phyloP scores from a whole-genome alignment of 2,113 vertebrate species.

The Benitochromis conjunctus region DNA sequence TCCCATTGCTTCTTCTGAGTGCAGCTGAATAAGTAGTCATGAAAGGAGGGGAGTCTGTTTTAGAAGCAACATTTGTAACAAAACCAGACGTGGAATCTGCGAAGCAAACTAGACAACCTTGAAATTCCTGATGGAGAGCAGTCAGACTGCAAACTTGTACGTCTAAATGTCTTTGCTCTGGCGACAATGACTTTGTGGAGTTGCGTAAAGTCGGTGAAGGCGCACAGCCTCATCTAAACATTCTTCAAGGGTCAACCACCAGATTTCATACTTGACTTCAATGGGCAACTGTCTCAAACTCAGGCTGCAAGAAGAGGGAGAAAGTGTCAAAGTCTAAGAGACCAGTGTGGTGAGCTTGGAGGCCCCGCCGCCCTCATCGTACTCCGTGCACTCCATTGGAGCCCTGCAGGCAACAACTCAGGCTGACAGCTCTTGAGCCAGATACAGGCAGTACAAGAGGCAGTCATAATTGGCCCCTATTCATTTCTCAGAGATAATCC shows the following conservation, averaged over 20 bases:
- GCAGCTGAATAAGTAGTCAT: neutral
- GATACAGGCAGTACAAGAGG: slow-evolving; percentile 51
- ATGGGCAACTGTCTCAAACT: slow-evolving; percentile 36
- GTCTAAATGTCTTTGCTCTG: neutral
- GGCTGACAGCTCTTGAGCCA: slow-evolving; percentile 58
- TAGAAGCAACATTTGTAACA: slow-evolving; percentile 3
- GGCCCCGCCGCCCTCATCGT: neutral
- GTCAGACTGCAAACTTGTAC: neutral
- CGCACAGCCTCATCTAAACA: neutral
- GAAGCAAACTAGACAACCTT: slow-evolving; percentile 23
- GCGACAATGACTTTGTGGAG: neutral
- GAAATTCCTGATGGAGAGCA: slow-evolving; percentile 40
- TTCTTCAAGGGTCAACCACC: neutral
- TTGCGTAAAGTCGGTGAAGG: neutral
- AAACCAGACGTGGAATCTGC: neutral
- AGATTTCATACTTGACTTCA: neutral
- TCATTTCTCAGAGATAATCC: slow-evolving; percentile 71
- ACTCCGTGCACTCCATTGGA: neutral
- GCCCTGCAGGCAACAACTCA: slow-evolving; percentile 57
- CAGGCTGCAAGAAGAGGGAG: neutral
- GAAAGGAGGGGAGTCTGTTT: neutral
- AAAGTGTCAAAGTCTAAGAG: neutral
- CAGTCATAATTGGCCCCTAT: slow-evolving; percentile 62
- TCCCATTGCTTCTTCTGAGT: neutral
- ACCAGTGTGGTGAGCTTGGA: neutral